Percentiles rank a stretch among this genome's conserved stretches.
Evolutionary conservation across 2,113 vertebrate genomes (phyloP).

Genomic region (Poeciliopsis turrubarensis): DNA sequence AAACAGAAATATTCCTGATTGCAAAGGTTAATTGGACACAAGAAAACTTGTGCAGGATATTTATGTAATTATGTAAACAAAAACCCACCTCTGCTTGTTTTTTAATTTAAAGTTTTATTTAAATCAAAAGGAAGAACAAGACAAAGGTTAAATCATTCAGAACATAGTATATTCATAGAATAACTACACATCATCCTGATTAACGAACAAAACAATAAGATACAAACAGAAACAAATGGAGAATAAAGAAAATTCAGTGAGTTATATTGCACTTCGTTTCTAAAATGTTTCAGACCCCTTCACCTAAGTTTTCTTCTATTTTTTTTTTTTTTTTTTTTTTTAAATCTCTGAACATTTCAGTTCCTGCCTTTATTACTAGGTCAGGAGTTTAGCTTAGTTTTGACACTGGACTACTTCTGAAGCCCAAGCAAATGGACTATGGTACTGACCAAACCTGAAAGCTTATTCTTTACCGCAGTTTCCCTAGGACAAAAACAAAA

Average conservation of each 20-base stretch:
- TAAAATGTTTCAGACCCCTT: conserved; percentile 91
- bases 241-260: conserved; percentile 89
- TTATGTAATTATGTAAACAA: neutral
- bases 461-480: conserved; percentile 72
- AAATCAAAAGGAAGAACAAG: conserved; percentile 93
- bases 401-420: conserved; percentile 86
- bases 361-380: conserved; percentile 79
- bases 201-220: conserved; percentile 78
- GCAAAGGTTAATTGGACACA: neutral
- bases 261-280: conserved; percentile 99
- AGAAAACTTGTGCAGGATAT: neutral
- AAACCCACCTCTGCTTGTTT: neutral
- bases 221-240: conserved; percentile 84
- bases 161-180: conserved; percentile 89
- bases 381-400: conserved; percentile 86
- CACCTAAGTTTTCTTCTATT: conserved; percentile 43
- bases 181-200: conserved; percentile 91
- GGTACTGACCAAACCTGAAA: conserved; percentile 83
- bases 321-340: neutral
- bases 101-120: conserved; percentile 75
- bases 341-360: conserved; percentile 77
- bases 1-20: neutral
- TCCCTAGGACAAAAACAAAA: conserved; percentile 60
- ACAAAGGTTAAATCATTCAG: conserved; percentile 93
- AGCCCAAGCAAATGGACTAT: conserved; percentile 73